Conservation (phyloP, 2,797 vertebrate species). For the Corythornis leucogaster region DNA sequence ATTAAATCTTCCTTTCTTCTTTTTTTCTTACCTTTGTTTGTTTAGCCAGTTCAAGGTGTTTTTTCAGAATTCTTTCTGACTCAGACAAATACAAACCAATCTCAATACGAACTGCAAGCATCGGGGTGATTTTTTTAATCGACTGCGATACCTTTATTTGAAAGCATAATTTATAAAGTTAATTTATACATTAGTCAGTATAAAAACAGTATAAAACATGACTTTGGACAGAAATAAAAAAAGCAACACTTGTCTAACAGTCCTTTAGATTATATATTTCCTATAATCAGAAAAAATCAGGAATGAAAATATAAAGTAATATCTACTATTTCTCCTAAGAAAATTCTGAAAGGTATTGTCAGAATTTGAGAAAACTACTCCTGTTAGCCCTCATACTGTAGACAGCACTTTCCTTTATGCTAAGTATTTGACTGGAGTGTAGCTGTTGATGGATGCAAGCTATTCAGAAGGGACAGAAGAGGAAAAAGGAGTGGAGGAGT, state of each 20-base stretch:
- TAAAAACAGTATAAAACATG: not conserved
- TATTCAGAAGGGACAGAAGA: too few relatives aligned
- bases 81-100: constrained; percentile 75
- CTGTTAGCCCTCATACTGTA: not conserved
- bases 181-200: not conserved
- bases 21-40: constrained; percentile 80
- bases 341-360: not conserved
- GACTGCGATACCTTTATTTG: constrained; percentile 79
- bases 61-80: constrained; percentile 79
- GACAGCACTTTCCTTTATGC: not conserved
- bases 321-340: not conserved
- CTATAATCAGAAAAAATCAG: not conserved
- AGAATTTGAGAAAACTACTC: not conserved
- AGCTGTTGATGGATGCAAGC: too few relatives aligned
- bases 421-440: not conserved
- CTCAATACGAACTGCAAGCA: constrained; percentile 74
- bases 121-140: constrained; percentile 75
- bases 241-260: not conserved
- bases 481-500: too few relatives aligned
- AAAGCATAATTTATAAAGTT: constrained; percentile 32
- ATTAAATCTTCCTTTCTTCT: not conserved
- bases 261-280: not conserved
- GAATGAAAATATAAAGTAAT: not conserved
- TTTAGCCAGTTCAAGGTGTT: constrained; percentile 81
- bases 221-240: not conserved